A percentile compares a stretch with the other conserved stretches of the same genome.
Conservation (phyloP, 2,113 vertebrate species). For the Dromas ardeola region DNA sequence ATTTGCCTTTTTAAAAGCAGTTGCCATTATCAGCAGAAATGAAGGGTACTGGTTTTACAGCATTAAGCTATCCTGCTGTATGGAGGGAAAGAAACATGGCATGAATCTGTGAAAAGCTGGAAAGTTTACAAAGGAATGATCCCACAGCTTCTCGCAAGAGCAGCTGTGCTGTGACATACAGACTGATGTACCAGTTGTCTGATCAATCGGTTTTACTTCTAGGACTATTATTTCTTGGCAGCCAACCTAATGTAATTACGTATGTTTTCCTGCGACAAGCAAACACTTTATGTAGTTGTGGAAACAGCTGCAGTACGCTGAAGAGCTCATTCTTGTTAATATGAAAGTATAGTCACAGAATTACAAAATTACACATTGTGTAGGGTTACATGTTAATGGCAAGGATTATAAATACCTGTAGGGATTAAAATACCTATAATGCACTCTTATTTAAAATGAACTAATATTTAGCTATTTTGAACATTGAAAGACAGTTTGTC, state of each 20-base stretch:
- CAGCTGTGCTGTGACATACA: conserved; percentile 24
- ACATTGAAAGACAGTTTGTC: background rate
- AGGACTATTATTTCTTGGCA: conserved; percentile 65
- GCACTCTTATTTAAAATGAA: background rate
- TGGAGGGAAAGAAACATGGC: background rate
- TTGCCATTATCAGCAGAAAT: background rate
- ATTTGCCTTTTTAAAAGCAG: background rate
- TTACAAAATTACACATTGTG: background rate
- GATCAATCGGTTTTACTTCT: conserved; percentile 63
- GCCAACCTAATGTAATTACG: conserved; percentile 53
- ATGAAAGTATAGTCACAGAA: background rate
- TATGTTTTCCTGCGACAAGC: conserved; percentile 62
- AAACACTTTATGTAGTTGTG: conserved; percentile 46
- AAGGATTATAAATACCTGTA: conserved; percentile 7
- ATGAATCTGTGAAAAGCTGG: conserved; percentile 12
- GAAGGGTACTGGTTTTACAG: background rate
- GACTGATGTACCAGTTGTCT: conserved; percentile 13
- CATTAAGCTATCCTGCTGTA: background rate
- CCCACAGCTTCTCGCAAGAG: background rate
- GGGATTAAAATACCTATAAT: background rate
- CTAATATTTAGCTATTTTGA: background rate
- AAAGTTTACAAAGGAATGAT: conserved; percentile 11
- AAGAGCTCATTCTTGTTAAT: conserved; percentile 30
- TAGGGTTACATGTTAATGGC: background rate
- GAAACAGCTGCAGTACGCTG: conserved; percentile 49